Conservation (phyloP, 2,797 vertebrate genomes). For the Tauraco hartlaubi region DNA sequence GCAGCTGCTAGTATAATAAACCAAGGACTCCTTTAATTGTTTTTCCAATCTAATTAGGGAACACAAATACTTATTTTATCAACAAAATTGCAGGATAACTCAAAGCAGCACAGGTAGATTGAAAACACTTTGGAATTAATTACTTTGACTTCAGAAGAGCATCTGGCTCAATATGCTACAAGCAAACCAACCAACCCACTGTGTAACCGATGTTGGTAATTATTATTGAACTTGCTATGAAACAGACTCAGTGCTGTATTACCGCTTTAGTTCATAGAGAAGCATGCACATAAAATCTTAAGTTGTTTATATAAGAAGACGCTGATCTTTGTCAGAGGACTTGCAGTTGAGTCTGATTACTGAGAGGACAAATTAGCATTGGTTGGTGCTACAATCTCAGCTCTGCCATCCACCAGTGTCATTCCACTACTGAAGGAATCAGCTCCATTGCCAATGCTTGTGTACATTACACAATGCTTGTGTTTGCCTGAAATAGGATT, state of each 20-base stretch:
- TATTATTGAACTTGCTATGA: background rate
- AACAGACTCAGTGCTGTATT: background rate
- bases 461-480: background rate
- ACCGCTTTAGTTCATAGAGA: background rate
- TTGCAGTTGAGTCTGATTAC: background rate
- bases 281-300: background rate
- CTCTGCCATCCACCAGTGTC: background rate
- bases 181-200: background rate
- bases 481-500: background rate
- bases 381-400: background rate
- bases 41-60: background rate
- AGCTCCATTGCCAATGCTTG: rapidly evolving
- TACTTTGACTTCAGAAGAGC: background rate
- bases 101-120: background rate
- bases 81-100: background rate
- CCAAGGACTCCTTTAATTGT: background rate
- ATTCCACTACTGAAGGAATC: background rate
- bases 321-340: background rate
- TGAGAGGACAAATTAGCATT: background rate
- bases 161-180: background rate
- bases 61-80: background rate
- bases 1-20: background rate
- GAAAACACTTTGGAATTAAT: background rate
- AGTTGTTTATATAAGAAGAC: background rate
- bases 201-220: background rate